Evolutionary conservation across 2,797 vertebrate genomes (phyloP), one percentile per base, ranked within the genome.

Genomic region (Brachymystax lenok): DNA sequence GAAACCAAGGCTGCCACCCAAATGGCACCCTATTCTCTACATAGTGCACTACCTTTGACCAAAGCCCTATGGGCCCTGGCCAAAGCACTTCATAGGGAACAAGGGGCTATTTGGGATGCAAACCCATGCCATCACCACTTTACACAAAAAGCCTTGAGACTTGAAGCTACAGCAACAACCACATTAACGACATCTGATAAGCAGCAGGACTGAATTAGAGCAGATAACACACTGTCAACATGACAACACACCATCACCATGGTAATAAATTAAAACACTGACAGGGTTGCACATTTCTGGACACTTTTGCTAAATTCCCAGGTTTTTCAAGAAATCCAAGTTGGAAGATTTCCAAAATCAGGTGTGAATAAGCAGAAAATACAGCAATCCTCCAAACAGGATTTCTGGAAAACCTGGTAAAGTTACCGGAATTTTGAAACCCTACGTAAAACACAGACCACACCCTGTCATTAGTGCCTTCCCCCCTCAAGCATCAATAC

Each of bases 401-500:
- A 21, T 21, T 3, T 12, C 40, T n/a, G 56, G 19, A 59, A 59
- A 59, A 61, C 59, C 21, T 5, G 17, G 1, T 4, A 8, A 21
- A 24, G 59, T 64, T n/a, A 33, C 8, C 46, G n/a, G 50, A 46
- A 51, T 63, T 24, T 63, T 63, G 63, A 50, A 59, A 75, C 66
- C 40, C 40, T 46, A 46, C 10, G 10, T 40, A 40, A 40, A 40
- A 40, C 8, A 40, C 10, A 46, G 10, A 12, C 40, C 40, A 46
- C 40, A 12, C 40, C 40, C 40, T 46, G 40, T 46, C 40, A 12
- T 12, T 46, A 46, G 40, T 46, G 8, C 21, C 51, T 33, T 52
- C 14, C n/a, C 8, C 40, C 40, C 40, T 46, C 40, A 46, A 46
- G 40, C 40, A 46, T 12, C 40, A 46, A 46, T 46, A 46, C 40